Evolutionary conservation across 2,888 invertebrate species (phyloP), one percentile per base, ranked within the genome.

Genomic region (Thereva nobilitata): DNA sequence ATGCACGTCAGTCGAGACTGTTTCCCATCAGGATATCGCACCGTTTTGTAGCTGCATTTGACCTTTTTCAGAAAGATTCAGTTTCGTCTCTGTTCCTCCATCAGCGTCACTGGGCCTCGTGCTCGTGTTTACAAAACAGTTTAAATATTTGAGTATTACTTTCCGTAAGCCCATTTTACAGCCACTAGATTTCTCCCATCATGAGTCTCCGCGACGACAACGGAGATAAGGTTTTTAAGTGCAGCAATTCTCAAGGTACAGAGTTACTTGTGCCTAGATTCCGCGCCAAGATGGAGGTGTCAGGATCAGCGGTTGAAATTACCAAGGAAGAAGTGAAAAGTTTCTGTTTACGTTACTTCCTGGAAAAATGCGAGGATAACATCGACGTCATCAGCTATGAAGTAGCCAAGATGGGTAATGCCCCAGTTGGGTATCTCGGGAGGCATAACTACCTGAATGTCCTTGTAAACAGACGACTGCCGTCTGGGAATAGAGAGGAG

Each of bases 401-500:
- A 1, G 64, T 77, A 0, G 73, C 72, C 4, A 71, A 73, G 4
- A 73, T 74, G 1, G 76, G 75, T 3, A 78, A 77, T 50, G 72
- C 73, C 3, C 77, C 79, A 1, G 69, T 73, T 0, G 80, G 80
- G 54, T 80, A 75, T 53, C 67, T 80, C 9, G 79, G 78, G 2
- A 74, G 73, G 9, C 80, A 80, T 67, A 76, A 76, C 40, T 74
- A 73, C 67, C 71, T 81, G 0, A 72, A 72, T 7, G 74, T 79
- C 3, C 57, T 71, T 3, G 47, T 81, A 3, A 72, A 71, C 56
- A 35, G 53, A 63, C 71, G 7, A 69, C 67, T 75, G 34, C 75
- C 72, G 35, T 41, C 34, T 0, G 10, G 45, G 0, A 12, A 34
- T 7, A 12, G 5, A 23, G 64, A 66, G 64, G 52, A 73, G n/a